These are phyloP conservation scores for Acanthiza pusilla DNA, from an alignment of 2,797 vertebrate species.

Conservation along the genomic window DNA sequence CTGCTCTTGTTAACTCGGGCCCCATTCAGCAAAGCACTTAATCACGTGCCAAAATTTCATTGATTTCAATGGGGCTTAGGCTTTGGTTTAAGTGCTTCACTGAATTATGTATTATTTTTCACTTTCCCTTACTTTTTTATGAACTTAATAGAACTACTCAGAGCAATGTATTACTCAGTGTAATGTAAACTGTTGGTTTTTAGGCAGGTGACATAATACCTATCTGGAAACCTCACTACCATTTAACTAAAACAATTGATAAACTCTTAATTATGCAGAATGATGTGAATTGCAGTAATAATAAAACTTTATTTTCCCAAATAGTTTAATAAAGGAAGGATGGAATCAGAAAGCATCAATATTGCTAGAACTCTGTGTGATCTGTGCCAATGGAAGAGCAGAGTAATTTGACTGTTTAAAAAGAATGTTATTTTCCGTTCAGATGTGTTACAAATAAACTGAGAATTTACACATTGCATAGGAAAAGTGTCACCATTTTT, in stretches of 20 bases:
- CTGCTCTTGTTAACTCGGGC: neutral
- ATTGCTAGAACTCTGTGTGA: neutral
- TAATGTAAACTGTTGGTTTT: neutral
- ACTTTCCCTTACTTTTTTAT: neutral
- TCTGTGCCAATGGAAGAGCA: neutral
- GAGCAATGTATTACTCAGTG: neutral
- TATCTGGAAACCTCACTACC: neutral
- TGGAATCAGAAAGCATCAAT: neutral
- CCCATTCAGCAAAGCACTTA: slow-evolving; percentile 1
- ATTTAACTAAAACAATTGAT: neutral
- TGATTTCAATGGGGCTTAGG: neutral
- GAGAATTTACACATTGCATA: neutral
- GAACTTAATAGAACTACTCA: neutral
- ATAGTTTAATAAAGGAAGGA: neutral
- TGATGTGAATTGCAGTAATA: neutral
- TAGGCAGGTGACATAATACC: neutral
- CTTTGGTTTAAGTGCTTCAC: neutral
- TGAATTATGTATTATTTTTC: neutral
- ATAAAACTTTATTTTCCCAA: neutral
- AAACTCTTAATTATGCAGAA: neutral
- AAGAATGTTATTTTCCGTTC: neutral
- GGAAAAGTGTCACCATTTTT: neutral
- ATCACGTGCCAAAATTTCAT: neutral
- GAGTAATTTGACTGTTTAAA: neutral
- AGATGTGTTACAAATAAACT: neutral